A percentile compares a stretch with the other conserved stretches of the same genome.
These are phyloP conservation scores for Emydura subglobosa DNA, from an alignment of 2,113 vertebrate species.

Conservation along the genomic window DNA sequence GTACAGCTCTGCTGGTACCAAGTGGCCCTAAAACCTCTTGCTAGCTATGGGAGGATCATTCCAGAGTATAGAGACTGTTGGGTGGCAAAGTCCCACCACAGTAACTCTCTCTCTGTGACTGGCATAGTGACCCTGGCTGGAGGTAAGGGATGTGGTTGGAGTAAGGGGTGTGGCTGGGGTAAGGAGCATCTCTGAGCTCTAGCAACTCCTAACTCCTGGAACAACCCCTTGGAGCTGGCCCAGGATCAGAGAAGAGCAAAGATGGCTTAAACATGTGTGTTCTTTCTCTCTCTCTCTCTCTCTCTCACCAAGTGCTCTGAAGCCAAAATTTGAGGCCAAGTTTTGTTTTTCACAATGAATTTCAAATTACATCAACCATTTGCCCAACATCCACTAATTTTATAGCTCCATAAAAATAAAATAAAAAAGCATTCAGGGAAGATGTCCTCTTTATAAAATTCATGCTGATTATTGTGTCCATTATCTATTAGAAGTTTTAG, in stretches of 20 bases:
- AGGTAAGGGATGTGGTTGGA: neutral
- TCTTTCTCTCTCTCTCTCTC: neutral
- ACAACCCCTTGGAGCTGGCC: neutral
- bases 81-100: neutral
- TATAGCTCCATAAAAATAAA: neutral
- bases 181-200: neutral
- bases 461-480: neutral
- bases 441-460: neutral
- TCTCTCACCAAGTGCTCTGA: neutral
- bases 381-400: neutral
- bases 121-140: neutral
- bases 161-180: neutral
- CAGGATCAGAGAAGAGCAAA: neutral
- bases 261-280: rapidly evolving
- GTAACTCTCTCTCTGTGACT: neutral
- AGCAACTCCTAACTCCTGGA: neutral
- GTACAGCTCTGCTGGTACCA: neutral
- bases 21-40: neutral
- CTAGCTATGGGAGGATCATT: neutral
- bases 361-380: neutral
- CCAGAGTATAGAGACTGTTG: neutral
- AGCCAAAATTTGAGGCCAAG: rapidly evolving
- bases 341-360: neutral
- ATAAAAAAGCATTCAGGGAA: neutral
- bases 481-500: neutral